These are phyloP conservation scores for Galerucella calmariensis DNA, from an alignment of 2,888 invertebrate genomes.

Conservation along the genomic window DNA sequence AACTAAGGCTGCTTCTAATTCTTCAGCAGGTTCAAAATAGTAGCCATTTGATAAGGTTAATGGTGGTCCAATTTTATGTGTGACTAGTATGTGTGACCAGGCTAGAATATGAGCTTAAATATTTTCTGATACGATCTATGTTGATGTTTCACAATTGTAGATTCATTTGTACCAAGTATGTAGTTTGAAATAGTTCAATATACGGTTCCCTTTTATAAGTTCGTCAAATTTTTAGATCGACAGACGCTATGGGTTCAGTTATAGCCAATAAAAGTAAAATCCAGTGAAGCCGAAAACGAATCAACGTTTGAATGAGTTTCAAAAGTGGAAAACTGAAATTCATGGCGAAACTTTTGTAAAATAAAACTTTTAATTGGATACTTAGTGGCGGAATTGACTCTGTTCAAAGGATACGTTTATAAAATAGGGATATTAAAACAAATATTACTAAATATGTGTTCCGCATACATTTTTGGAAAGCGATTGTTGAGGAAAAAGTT, in stretches of 20 bases:
- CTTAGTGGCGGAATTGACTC: not conserved
- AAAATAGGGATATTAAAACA: not conserved
- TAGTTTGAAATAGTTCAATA: not conserved
- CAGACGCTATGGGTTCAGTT: not conserved
- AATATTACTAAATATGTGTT: not conserved
- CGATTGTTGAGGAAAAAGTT: too few relatives aligned
- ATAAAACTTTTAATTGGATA: conserved; percentile 20
- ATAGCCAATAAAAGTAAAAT: conserved; percentile 7
- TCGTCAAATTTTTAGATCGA: too few relatives aligned
- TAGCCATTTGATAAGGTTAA: too few relatives aligned
- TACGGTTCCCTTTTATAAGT: not conserved
- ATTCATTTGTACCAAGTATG: not conserved
- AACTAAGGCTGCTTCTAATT: too few relatives aligned
- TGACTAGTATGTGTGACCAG: too few relatives aligned
- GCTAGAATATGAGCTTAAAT: too few relatives aligned
- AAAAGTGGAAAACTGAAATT: conserved; percentile 18
- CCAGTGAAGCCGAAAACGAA: conserved; percentile 7
- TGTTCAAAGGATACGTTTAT: not conserved
- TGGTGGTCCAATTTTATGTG: too few relatives aligned
- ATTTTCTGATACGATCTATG: not conserved
- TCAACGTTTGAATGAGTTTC: conserved; percentile 21
- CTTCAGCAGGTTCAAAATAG: too few relatives aligned
- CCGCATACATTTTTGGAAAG: too few relatives aligned
- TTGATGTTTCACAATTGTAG: not conserved
- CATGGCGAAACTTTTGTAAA: conserved; percentile 14